These are phyloP conservation scores for Chunga burmeisteri DNA, from an alignment of 2,113 vertebrate species.

Conservation along the genomic window DNA sequence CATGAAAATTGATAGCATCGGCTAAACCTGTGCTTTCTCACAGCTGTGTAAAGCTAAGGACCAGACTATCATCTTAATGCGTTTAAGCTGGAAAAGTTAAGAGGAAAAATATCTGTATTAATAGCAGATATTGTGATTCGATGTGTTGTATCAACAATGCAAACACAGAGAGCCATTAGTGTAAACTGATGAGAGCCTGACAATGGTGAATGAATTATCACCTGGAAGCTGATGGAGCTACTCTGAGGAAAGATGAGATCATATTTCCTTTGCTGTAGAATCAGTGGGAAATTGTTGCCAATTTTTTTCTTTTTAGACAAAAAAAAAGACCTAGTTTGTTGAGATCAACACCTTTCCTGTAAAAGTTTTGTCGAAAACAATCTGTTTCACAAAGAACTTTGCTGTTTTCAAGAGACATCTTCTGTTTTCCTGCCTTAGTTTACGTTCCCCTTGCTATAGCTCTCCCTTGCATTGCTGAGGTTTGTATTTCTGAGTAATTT, in stretches of 20 bases:
- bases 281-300: background rate
- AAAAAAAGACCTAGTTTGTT: background rate
- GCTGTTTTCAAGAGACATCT: background rate
- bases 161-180: background rate
- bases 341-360: constrained; percentile 53
- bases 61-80: background rate
- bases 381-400: background rate
- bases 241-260: constrained; percentile 38
- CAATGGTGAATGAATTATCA: constrained; percentile 53
- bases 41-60: background rate
- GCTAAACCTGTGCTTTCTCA: background rate
- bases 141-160: background rate
- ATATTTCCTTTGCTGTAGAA: constrained; percentile 35
- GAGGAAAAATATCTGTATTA: background rate
- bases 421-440: background rate
- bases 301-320: background rate
- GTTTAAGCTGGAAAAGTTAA: background rate
- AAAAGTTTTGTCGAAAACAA: background rate
- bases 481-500: background rate
- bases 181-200: background rate
- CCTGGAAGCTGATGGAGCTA: constrained; percentile 38
- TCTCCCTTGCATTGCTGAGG: background rate
- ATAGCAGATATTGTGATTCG: background rate
- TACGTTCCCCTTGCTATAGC: background rate
- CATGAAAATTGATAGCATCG: background rate